phyloP scores from a whole-genome alignment of 2,113 vertebrate genomes.

The Pseudopodoces humilis region DNA sequence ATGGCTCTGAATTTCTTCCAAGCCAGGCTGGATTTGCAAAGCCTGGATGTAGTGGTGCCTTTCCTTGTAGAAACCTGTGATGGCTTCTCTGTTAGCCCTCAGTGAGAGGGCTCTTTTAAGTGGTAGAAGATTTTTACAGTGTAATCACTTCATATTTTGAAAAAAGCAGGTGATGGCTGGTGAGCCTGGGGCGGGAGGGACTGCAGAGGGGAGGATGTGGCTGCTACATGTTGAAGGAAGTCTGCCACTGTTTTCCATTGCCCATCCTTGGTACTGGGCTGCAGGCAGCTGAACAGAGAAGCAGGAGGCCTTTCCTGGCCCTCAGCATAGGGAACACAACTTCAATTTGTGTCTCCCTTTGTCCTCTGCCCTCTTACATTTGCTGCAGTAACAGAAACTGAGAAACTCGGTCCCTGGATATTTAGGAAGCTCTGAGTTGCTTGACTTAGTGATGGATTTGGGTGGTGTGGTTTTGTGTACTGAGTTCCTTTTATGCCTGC shows the following conservation, averaged over 20 bases:
- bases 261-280: not conserved
- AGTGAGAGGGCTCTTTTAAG: not conserved
- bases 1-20: not conserved
- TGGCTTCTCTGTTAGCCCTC: not conserved
- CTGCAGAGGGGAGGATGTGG: not conserved
- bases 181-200: accelerated
- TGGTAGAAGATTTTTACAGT: not conserved
- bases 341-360: not conserved
- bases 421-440: not conserved
- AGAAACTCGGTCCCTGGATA: not conserved
- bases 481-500: not conserved
- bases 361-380: not conserved
- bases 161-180: not conserved
- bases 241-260: not conserved
- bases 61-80: not conserved
- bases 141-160: not conserved
- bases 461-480: not conserved
- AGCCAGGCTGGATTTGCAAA: not conserved
- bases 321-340: not conserved
- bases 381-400: not conserved
- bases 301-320: not conserved
- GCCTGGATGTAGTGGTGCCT: not conserved
- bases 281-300: not conserved
- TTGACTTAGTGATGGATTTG: not conserved
- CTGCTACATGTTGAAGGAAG: not conserved